Percentiles rank a stretch among this genome's conserved stretches.
Conservation (phyloP, 2,797 vertebrate genomes). For the Gila robusta region DNA sequence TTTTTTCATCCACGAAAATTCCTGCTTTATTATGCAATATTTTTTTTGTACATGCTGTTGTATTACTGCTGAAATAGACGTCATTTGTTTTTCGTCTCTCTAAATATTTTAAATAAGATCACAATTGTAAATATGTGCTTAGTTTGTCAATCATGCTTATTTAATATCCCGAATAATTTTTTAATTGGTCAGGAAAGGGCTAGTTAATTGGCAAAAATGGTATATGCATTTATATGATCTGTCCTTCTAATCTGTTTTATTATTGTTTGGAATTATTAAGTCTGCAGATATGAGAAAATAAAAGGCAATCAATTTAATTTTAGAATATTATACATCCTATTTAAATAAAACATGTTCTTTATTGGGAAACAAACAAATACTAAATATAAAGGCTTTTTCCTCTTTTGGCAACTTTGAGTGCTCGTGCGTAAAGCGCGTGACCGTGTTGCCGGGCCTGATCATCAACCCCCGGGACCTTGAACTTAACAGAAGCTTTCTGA, state of each 20-base stretch:
- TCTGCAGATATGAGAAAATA: neutral
- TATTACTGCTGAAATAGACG: neutral
- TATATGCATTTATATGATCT: neutral
- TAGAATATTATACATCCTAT: neutral
- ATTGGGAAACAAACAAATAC: neutral
- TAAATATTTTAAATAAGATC: neutral
- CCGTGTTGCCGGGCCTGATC: conserved; percentile 58
- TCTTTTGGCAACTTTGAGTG: neutral
- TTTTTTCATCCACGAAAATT: neutral
- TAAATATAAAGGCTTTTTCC: neutral
- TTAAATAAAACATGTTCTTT: neutral
- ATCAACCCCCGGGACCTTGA: conserved; percentile 75
- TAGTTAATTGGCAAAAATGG: neutral
- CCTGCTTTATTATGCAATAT: neutral
- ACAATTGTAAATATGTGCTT: neutral
- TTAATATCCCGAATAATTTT: neutral
- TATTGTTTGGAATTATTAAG: neutral
- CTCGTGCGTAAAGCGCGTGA: conserved; percentile 7
- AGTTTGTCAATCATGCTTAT: neutral
- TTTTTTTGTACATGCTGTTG: too few species aligned
- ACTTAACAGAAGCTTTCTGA: conserved; percentile 76
- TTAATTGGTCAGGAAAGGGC: neutral
- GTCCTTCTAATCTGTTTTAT: neutral
- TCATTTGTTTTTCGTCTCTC: neutral
- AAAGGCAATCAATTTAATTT: neutral